Evolutionary conservation across 2,113 vertebrate species (phyloP).

Genomic region (Microcebus tavaratra): DNA sequence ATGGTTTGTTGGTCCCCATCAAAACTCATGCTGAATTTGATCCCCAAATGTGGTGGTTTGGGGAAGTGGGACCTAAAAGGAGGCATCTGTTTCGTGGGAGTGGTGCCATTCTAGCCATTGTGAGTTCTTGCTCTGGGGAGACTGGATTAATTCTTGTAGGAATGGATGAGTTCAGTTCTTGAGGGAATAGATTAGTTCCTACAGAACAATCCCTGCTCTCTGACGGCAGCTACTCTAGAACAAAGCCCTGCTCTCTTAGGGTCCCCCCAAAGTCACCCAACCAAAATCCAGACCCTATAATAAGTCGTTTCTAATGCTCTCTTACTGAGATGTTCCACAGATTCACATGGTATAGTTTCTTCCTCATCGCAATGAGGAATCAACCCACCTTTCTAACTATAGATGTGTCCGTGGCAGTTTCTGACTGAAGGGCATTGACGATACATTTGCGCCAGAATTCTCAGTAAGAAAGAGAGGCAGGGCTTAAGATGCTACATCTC

Average conservation of each 20-base stretch:
- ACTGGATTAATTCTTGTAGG: background rate
- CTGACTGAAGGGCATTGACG: background rate
- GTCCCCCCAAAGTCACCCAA: background rate
- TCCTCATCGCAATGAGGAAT: background rate
- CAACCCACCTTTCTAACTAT: background rate
- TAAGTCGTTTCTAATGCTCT: background rate
- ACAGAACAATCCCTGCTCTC: background rate
- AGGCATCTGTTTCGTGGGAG: background rate
- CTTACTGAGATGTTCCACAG: background rate
- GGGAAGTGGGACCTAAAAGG: background rate
- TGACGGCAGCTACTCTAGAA: background rate
- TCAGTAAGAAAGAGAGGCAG: background rate
- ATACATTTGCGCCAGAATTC: background rate
- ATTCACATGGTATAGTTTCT: accelerated
- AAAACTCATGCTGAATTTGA: background rate
- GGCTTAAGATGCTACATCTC: background rate
- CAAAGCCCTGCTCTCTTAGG: background rate
- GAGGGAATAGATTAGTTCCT: background rate
- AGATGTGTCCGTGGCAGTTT: background rate
- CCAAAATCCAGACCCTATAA: background rate
- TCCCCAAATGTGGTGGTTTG: background rate
- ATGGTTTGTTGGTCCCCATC: background rate
- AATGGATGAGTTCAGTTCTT: background rate
- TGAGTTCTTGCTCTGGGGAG: background rate
- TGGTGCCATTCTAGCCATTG: background rate